A percentile compares a stretch with the other conserved stretches of the same genome.
Conservation (phyloP, 2,113 vertebrate genomes). For the Trichechus manatus region DNA sequence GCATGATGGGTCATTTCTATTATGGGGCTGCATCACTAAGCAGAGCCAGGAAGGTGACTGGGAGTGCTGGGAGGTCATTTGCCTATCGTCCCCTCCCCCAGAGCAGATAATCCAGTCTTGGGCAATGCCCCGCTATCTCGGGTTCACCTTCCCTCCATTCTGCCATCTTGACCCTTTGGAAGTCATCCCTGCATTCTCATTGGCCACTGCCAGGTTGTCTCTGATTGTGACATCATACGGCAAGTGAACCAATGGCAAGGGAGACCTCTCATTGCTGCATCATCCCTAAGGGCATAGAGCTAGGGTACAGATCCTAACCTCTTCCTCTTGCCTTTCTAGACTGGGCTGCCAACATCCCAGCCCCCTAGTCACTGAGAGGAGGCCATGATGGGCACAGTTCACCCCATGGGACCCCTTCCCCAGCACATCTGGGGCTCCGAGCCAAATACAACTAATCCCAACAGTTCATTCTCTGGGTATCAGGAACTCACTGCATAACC, state of each 20-base stretch:
- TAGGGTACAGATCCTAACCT: neutral
- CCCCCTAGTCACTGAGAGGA: neutral
- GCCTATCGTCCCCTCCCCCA: too few species aligned
- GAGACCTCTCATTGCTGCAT: neutral
- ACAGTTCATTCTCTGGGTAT: neutral
- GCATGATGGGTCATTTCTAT: accelerated
- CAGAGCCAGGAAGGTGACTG: neutral
- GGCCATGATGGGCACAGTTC: neutral
- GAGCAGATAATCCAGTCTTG: too few species aligned
- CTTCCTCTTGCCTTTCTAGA: neutral
- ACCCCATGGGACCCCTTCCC: neutral
- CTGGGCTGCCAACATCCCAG: neutral
- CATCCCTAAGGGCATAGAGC: neutral
- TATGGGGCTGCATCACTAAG: accelerated
- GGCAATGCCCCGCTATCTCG: neutral
- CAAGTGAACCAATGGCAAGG: neutral
- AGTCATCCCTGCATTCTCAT: neutral
- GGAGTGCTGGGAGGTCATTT: neutral
- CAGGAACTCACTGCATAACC: neutral
- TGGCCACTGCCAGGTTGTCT: neutral
- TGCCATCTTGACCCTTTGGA: accelerated
- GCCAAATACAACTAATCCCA: neutral
- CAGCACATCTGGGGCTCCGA: neutral
- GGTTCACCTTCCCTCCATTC: neutral
- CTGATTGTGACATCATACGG: accelerated